phyloP scores from a whole-genome alignment of 1,140 invertebrate genomes.

The Drosophila pallidifrons region DNA sequence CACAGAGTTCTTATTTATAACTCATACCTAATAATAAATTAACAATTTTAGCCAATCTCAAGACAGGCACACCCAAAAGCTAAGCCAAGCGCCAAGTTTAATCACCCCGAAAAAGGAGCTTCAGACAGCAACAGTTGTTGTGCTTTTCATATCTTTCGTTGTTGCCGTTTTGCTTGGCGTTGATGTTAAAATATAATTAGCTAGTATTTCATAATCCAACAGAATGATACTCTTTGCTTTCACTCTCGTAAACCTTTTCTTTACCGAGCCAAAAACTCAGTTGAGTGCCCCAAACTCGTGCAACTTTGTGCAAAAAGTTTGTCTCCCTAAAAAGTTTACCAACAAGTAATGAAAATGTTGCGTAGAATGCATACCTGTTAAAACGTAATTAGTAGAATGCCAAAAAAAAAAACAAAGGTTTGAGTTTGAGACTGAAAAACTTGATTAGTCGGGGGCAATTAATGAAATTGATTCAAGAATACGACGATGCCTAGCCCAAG shows the following conservation, averaged over 20 bases:
- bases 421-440: neutral
- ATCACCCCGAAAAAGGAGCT: slow-evolving; percentile 14
- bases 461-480: slow-evolving; percentile 45
- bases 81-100: slow-evolving; percentile 3
- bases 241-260: neutral
- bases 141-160: neutral
- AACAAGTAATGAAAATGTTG: slow-evolving; percentile 4
- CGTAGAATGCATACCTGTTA: slow-evolving; percentile 1
- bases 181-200: slow-evolving; percentile 44
- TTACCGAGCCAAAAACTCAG: neutral
- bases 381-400: slow-evolving; percentile 36
- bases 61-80: neutral
- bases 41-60: neutral
- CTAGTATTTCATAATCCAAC: slow-evolving; percentile 21
- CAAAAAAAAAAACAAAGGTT: slow-evolving; percentile 19
- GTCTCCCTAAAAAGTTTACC: neutral
- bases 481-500: slow-evolving; percentile 18
- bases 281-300: neutral
- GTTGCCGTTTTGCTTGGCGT: slow-evolving; percentile 11
- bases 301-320: slow-evolving; percentile 13
- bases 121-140: slow-evolving; percentile 12
- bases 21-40: neutral
- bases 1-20: slow-evolving; percentile 1
- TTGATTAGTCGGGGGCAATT: slow-evolving; percentile 10
- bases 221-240: slow-evolving; percentile 3